Evolutionary conservation across 2,888 invertebrate genomes (phyloP), one percentile per base, ranked within the genome.

Genomic region (Drosophila neotestacea): DNA sequence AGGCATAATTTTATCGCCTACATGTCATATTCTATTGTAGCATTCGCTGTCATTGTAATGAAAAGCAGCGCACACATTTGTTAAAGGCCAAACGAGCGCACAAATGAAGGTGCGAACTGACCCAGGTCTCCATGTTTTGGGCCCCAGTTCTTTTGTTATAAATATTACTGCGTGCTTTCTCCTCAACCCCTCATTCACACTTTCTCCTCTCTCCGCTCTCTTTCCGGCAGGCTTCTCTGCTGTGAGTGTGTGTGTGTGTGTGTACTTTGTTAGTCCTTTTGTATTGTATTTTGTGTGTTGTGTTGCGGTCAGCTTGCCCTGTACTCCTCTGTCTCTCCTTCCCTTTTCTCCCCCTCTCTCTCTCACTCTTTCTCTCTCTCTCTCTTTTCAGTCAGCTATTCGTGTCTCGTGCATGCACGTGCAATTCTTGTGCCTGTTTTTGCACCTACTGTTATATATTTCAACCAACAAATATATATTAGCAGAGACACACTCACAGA

Each of bases 1-100:
- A 44, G 85, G 84, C 89, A 85, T 88, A 88, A 84, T 88, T 88
- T 79, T 88, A 85, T 87, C 84, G 84, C 87, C 77, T 76, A 82
- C 82, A 88, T 89, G 90, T 90, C 90, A 90, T 85, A 88, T 85
- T 82, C 89, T 77, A 88, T 90, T 85, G 81, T 86, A 76, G 79
- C 87, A 81, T 73, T 83, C 83, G 79, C 77, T 79, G 79, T 89
- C 85, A 85, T 81, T 85, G 79, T 87, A 77, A 81, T 89, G 79
- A 84, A 76, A 80, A 71, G 69, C 74, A 73, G 69, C 77, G 77
- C 75, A 70, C 84, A 84, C 88, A 80, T 88, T 88, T 78, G 84
- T 86, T 88, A 81, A 73, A 65, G 77, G 68, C 68, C 68, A 80
- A 83, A 71, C 82, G 87, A 78, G 85, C 70, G 76, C 82, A 79